Conservation (phyloP, 2,113 vertebrate species). For the Sturnus vulgaris region DNA sequence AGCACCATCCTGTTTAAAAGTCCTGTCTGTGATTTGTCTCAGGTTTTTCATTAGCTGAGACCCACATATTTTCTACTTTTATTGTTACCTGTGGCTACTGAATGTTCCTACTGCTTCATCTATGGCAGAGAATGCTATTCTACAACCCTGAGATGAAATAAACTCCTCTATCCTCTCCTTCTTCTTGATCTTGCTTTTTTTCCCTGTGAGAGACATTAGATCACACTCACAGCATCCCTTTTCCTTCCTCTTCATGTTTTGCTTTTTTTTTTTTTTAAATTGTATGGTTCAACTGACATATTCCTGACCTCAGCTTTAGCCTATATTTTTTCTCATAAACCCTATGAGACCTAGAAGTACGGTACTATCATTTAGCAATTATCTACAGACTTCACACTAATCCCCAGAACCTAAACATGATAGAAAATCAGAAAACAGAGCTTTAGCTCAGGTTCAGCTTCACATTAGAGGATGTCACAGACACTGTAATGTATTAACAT, state of each 20-base stretch:
- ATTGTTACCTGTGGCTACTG: background rate
- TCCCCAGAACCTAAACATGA: background rate
- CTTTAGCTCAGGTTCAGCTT: background rate
- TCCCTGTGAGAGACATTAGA: background rate
- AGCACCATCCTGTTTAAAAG: background rate
- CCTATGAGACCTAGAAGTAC: background rate
- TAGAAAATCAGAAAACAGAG: background rate
- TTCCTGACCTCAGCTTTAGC: background rate
- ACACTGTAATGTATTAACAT: background rate
- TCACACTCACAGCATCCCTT: background rate
- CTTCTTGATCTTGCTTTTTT: background rate
- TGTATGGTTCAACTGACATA: background rate
- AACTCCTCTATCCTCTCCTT: background rate
- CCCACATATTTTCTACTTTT: background rate
- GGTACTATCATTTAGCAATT: background rate
- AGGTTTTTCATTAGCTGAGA: background rate
- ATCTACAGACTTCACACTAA: background rate
- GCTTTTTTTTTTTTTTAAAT: background rate
- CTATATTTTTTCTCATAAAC: background rate
- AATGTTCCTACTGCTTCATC: background rate
- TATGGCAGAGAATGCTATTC: background rate
- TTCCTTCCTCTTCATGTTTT: background rate
- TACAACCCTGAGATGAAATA: background rate
- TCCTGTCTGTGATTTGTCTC: background rate
- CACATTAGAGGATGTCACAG: background rate